Evolutionary conservation across 2,888 invertebrate genomes (phyloP), one percentile per base, ranked within the genome.

Genomic region (Caenorhabditis japonica): DNA sequence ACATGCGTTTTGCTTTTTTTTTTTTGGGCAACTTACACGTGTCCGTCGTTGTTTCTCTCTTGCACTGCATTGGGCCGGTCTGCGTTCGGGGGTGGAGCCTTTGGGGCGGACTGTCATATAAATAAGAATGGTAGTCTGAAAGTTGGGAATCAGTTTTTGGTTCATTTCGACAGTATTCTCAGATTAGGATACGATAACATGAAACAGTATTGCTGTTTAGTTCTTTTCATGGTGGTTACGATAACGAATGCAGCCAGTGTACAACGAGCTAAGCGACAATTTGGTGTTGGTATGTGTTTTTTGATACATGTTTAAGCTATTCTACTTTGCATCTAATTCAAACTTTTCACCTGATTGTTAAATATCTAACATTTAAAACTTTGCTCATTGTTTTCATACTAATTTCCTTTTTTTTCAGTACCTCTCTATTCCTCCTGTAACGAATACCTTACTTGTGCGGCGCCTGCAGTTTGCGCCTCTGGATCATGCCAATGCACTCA

Each of bases 371-470:
- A n/a, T n/a, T n/a, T 30, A 5, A 30, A 30, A 4, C 23, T 43
- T 7, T 23, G 23, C 7, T 10, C 17, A 21, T 43, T 12, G 4
- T 39, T 39, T 39, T 49, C 10, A 19, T n/a, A 21, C 17, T 55
- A 27, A 19, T 15, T 21, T 17, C 23, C 21, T 55, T 41, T 27
- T 41, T 2, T 58, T 75, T 17, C 60, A 79, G 79, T 75, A 10
- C 79, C 79, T n/a, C 64, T 79, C 5, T 74, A 79, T 38, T 59
- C 69, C 4, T 52, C 71, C n/a, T 79, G 79, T 53, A 75, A 73
- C 59, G 79, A 75, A 25, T 75, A 73, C 25, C n/a, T 71, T 8
- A 58, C 73, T 17, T 79, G 79, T 58, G 70, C 75, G 4, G 66
- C 79, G 7, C 79, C 79, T 1, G 61, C 79, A 2, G 75, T 75